A percentile compares a stretch with the other conserved stretches of the same genome.
phyloP scores from a whole-genome alignment of 2,113 vertebrate genomes.

The Calidris pugnax region DNA sequence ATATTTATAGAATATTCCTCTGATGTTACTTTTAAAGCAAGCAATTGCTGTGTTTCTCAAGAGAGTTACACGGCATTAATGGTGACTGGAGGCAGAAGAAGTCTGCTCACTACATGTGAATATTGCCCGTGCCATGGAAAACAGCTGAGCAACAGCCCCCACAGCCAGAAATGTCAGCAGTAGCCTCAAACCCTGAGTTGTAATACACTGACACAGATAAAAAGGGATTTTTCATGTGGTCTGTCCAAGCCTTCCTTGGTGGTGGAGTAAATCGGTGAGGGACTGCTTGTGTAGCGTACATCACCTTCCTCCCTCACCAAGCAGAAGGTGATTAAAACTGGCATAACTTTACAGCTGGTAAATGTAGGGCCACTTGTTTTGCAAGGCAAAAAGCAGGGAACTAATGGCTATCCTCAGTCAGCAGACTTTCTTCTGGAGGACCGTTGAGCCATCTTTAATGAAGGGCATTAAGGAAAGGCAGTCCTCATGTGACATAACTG shows the following conservation, averaged over 20 bases:
- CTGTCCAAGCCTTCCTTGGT: background rate
- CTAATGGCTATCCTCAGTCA: background rate
- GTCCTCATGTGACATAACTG: background rate
- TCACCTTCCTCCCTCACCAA: background rate
- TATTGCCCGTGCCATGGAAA: background rate
- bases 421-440: background rate
- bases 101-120: background rate
- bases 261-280: background rate
- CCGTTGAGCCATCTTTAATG: background rate
- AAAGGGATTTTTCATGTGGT: background rate
- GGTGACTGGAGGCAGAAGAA: background rate
- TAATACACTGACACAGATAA: background rate
- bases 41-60: background rate
- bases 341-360: background rate
- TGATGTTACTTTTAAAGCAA: background rate
- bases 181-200: background rate
- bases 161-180: background rate
- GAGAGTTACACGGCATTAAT: background rate
- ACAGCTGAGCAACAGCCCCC: background rate
- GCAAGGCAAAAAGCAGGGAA: background rate
- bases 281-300: background rate
- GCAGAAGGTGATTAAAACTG: background rate
- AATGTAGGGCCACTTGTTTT: background rate
- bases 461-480: background rate
- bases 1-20: background rate